Evolutionary conservation across 2,888 invertebrate species (phyloP).

Genomic region (Poecilobothrus nobilitatus): DNA sequence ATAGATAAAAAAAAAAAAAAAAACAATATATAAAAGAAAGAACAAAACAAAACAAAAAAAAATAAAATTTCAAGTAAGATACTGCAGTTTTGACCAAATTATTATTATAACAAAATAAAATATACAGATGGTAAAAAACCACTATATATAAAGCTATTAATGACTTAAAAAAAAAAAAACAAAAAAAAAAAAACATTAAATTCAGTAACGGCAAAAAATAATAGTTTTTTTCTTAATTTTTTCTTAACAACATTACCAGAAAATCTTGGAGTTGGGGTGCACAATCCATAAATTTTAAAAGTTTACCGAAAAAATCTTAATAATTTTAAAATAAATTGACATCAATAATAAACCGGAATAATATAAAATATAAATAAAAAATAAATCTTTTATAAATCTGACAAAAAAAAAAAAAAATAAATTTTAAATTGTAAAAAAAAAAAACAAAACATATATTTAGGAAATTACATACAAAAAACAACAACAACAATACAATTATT

Average conservation of each 20-base stretch:
- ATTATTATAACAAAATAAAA: conserved; percentile 14
- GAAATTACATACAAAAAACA: no score
- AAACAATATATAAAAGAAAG: no score
- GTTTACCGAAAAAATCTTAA: no score
- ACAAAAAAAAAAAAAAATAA: conserved; percentile 21
- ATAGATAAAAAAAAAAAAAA: not conserved
- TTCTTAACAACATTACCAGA: conserved; percentile 19
- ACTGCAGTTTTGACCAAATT: conserved; percentile 14
- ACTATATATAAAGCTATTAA: conserved; percentile 12
- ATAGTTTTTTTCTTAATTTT: not conserved
- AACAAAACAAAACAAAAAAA: not conserved
- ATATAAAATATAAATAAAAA: conserved; percentile 17
- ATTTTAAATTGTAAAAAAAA: conserved; percentile 13
- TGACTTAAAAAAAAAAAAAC: not conserved
- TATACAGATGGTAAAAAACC: conserved; percentile 15
- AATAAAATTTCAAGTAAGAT: not conserved
- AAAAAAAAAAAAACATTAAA: conserved; percentile 5
- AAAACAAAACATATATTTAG: no score
- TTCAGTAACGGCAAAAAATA: conserved; percentile 16
- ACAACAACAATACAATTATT: no score
- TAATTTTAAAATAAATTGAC: not conserved
- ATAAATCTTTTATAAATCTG: not conserved
- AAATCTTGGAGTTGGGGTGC: conserved; percentile 41
- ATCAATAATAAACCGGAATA: not conserved
- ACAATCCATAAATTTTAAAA: conserved; percentile 20